Conservation (phyloP, 2,797 vertebrate genomes). For the Pseudomugil gertrudae region DNA sequence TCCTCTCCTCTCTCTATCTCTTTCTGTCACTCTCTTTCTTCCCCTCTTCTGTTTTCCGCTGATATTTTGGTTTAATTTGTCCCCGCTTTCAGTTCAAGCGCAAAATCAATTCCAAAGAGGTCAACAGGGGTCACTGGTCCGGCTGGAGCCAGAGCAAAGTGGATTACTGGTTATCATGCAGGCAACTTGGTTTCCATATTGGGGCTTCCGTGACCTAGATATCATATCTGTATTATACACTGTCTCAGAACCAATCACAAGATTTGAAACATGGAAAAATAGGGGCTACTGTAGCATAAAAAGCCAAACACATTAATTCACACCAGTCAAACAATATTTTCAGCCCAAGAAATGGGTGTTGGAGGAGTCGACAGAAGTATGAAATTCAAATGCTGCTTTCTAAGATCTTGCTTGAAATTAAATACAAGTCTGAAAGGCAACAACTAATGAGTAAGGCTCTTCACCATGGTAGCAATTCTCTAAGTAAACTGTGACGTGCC, state of each 20-base stretch:
- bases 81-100: slow-evolving; percentile 86
- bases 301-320: slow-evolving; percentile 49
- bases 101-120: slow-evolving; percentile 94
- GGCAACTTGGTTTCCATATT: slow-evolving; percentile 71
- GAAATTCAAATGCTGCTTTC: slow-evolving; percentile 40
- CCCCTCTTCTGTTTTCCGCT: slow-evolving; percentile 43
- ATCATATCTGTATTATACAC: slow-evolving; percentile 61
- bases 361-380: slow-evolving; percentile 25
- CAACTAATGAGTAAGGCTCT: slow-evolving; percentile 7
- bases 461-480: slow-evolving; percentile 9
- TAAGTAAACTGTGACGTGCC: too few relatives aligned
- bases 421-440: slow-evolving; percentile 29
- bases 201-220: slow-evolving; percentile 62
- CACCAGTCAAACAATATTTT: slow-evolving; percentile 51
- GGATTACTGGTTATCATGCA: slow-evolving; percentile 89
- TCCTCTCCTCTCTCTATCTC: slow-evolving; percentile 30
- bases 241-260: slow-evolving; percentile 56
- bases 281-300: slow-evolving; percentile 21
- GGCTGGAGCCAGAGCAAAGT: slow-evolving; percentile 81
- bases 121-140: slow-evolving; percentile 87
- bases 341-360: slow-evolving; percentile 32
- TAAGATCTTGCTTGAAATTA: slow-evolving; percentile 30
- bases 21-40: slow-evolving; percentile 11
- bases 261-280: slow-evolving; percentile 57
- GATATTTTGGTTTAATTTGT: slow-evolving; percentile 90